A percentile compares a stretch with the other conserved stretches of the same genome.
Conservation (phyloP, 2,797 vertebrate genomes). For the Alcedo quadribrachys region DNA sequence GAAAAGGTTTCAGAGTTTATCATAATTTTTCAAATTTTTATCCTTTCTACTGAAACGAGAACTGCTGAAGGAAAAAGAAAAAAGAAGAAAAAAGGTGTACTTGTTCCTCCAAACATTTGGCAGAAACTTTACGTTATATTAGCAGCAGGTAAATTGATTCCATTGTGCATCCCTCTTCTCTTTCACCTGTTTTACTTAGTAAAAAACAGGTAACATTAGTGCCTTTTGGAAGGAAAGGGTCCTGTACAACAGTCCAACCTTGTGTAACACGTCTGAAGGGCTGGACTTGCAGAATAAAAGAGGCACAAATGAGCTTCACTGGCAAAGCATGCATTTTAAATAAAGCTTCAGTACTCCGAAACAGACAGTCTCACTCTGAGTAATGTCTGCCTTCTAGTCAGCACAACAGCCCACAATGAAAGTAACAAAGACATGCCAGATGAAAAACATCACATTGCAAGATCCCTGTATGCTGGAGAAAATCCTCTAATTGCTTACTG, state of each 20-base stretch:
- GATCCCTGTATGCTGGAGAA: slow-evolving; percentile 67
- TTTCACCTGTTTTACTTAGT: background rate
- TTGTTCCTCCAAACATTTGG: background rate
- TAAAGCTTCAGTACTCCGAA: slow-evolving; percentile 80
- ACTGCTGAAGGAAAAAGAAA: background rate
- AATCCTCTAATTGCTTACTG: slow-evolving; percentile 52
- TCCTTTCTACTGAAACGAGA: background rate
- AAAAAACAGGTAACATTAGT: background rate
- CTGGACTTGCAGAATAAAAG: slow-evolving; percentile 6
- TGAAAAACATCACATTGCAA: slow-evolving; percentile 85
- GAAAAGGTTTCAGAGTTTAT: background rate
- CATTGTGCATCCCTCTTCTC: background rate
- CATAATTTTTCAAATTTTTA: background rate
- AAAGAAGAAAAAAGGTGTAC: background rate
- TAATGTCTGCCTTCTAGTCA: slow-evolving; percentile 88
- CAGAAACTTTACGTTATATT: background rate
- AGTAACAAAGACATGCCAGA: slow-evolving; percentile 83
- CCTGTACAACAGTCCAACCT: slow-evolving; percentile 11
- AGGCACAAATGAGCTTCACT: slow-evolving; percentile 46
- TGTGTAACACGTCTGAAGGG: slow-evolving; percentile 30
- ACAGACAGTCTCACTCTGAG: slow-evolving; percentile 86
- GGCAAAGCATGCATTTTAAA: slow-evolving; percentile 79
- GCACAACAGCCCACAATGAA: slow-evolving; percentile 77
- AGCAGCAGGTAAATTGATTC: background rate
- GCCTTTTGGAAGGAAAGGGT: background rate